These are phyloP conservation scores for Seriola dumerili DNA, from an alignment of 2,113 vertebrate species.

Conservation along the genomic window DNA sequence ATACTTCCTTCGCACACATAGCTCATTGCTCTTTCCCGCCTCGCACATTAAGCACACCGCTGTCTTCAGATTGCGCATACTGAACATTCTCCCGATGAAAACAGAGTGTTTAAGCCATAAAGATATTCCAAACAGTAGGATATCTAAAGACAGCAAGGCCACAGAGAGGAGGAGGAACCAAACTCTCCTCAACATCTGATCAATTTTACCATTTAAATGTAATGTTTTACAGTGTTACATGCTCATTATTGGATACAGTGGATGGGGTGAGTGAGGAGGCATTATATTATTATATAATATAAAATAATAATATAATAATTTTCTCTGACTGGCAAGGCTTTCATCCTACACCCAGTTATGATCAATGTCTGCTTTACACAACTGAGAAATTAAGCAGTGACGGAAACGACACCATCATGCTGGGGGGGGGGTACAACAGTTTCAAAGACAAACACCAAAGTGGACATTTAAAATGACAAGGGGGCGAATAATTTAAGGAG, in stretches of 20 bases:
- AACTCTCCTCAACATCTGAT: slow-evolving; percentile 42
- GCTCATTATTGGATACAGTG: slow-evolving; percentile 8
- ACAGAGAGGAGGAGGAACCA: neutral
- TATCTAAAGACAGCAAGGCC: slow-evolving; percentile 17
- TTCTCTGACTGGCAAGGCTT: neutral
- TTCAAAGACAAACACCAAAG: slow-evolving; percentile 52
- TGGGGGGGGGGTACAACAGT: neutral
- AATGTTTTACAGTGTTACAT: neutral
- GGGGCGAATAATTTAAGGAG: slow-evolving; percentile 3
- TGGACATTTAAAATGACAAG: slow-evolving; percentile 35
- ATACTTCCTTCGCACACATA: slow-evolving; percentile 6
- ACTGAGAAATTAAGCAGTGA: neutral
- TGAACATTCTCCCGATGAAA: slow-evolving; percentile 37
- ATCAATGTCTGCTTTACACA: slow-evolving; percentile 2
- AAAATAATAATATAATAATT: neutral
- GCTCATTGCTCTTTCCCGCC: neutral
- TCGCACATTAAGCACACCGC: slow-evolving; percentile 6
- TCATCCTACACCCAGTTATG: neutral
- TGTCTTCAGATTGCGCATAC: slow-evolving; percentile 40
- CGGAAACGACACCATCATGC: neutral
- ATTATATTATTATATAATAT: slow-evolving; percentile 11
- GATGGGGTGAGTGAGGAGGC: neutral
- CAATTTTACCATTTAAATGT: slow-evolving; percentile 45
- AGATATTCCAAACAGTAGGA: slow-evolving; percentile 49
- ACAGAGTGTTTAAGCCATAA: slow-evolving; percentile 46